A percentile compares a stretch with the other conserved stretches of the same genome.
phyloP scores from a whole-genome alignment of 2,888 invertebrate species.

The Apoda limacodes region DNA sequence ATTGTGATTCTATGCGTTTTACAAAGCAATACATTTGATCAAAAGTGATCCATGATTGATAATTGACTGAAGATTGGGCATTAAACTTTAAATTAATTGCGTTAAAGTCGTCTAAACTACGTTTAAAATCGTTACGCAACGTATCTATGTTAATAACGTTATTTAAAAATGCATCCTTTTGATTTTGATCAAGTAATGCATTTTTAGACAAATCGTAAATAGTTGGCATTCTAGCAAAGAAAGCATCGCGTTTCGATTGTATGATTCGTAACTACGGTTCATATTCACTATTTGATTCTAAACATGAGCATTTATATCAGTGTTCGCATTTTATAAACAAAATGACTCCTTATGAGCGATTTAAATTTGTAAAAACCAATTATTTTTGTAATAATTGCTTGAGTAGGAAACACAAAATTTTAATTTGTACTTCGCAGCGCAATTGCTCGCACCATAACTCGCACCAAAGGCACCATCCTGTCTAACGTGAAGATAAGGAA shows the following conservation, averaged over 20 bases:
- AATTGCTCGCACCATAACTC: too few relatives aligned
- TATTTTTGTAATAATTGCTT: conserved; percentile 3
- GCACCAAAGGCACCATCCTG: too few relatives aligned
- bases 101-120: too few relatives aligned
- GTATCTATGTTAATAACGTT: conserved; percentile 1
- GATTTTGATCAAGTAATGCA: background rate
- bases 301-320: conserved; percentile 5
- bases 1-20: background rate
- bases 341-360: conserved; percentile 3
- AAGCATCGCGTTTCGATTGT: conserved; percentile 1
- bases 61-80: conserved; percentile 1
- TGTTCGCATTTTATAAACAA: conserved; percentile 6
- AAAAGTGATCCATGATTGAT: conserved; percentile 2
- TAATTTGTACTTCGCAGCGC: conserved; percentile 6
- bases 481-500: too few relatives aligned
- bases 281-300: too few relatives aligned
- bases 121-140: conserved; percentile 4
- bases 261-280: background rate
- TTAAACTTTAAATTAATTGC: background rate
- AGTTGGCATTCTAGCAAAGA: conserved; percentile 1
- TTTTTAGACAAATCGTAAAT: background rate
- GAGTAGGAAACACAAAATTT: conserved; percentile 3
- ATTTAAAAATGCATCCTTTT: background rate
- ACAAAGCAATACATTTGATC: conserved; percentile 4
- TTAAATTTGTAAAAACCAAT: conserved; percentile 3